Base-by-base conservation (phyloP, 2,113 vertebrate species). In the Kryptolebias marmoratus region DNA sequence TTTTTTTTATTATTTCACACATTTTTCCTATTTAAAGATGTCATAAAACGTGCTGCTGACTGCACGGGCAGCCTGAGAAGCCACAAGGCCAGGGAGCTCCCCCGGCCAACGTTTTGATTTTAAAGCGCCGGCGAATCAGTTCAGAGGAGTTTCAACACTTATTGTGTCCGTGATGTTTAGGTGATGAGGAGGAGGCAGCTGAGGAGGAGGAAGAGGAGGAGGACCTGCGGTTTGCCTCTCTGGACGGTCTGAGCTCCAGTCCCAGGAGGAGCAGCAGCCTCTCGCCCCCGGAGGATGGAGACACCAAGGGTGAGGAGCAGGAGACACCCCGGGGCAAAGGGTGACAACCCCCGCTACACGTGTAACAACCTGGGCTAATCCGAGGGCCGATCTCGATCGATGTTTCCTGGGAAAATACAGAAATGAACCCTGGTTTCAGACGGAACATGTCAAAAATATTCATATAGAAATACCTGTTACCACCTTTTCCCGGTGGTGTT, bases 211-310 rank as follows among this genome's bases (percentile, higher is more conserved):
- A 87, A 8, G 86, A 87, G 10, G 83, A 86, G 39, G 82, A 86
- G 58, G 75, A 80, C 55, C 90, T 90, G 36, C 89, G 91, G 56
- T 82, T 93, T 88, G 88, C 93, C 71, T 82, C 92, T 71, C 80
- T 90, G 89, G 95, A 95, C 47, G 88, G 91, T 81, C 87, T 90
- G 65, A 91, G 92, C 18, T 85, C 94, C 0, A 89, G 90, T 10
- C 90, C 94, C 14, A 89, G 88, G 4, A 94, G 94, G 78, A 93
- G 92, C 31, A 66, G 90, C 90, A 55, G 86, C 91, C 32, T 74
- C 81, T 89, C 90, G 84, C 75, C 90, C 83, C 73, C 88, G 85
- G 89, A 95, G 83, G 94, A 96, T 92, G 87, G 88, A 86, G 73
- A 95, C 89, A 13, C 90, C 92, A 83, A 94, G 93, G 91, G 92